Percentiles rank a stretch among this genome's conserved stretches.
Evolutionary conservation across 1,140 invertebrate genomes (phyloP).

Genomic region (Bombyx mandarina): DNA sequence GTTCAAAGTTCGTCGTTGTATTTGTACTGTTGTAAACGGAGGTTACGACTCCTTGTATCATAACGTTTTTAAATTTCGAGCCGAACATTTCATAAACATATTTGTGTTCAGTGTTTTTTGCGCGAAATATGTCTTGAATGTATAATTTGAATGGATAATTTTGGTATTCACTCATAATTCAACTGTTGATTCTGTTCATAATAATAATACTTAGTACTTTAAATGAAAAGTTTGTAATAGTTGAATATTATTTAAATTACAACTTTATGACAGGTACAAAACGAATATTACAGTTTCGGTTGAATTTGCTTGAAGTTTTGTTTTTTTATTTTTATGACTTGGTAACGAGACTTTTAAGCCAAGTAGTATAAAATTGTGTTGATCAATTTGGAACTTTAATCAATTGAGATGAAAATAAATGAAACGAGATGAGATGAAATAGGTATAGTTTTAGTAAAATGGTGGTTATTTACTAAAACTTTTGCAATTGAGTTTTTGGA

Average conservation of each 20-base stretch:
- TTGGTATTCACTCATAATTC: constrained; percentile 27
- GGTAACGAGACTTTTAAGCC: too few species aligned
- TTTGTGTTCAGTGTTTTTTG: constrained; percentile 38
- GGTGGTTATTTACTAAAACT: too few species aligned
- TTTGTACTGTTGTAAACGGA: constrained; percentile 33
- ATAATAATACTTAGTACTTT: background rate
- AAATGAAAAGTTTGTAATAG: background rate
- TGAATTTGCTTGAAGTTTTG: too few species aligned
- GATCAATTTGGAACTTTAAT: too few species aligned
- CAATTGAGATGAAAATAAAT: too few species aligned
- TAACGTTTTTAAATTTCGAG: constrained; percentile 51
- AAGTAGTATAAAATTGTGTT: too few species aligned
- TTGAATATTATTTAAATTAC: background rate
- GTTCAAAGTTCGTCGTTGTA: constrained; percentile 35
- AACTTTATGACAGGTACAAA: too few species aligned
- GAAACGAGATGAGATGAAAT: too few species aligned
- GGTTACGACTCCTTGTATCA: constrained; percentile 55
- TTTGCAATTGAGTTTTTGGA: too few species aligned
- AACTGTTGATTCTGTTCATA: background rate
- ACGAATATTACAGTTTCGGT: too few species aligned
- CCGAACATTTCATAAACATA: constrained; percentile 55
- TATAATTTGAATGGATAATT: constrained; percentile 46
- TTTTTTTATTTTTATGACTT: too few species aligned
- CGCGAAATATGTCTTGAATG: constrained; percentile 59
- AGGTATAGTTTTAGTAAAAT: too few species aligned